phyloP scores from a whole-genome alignment of 2,888 invertebrate genomes.

The Sphecodes monilicornis region DNA sequence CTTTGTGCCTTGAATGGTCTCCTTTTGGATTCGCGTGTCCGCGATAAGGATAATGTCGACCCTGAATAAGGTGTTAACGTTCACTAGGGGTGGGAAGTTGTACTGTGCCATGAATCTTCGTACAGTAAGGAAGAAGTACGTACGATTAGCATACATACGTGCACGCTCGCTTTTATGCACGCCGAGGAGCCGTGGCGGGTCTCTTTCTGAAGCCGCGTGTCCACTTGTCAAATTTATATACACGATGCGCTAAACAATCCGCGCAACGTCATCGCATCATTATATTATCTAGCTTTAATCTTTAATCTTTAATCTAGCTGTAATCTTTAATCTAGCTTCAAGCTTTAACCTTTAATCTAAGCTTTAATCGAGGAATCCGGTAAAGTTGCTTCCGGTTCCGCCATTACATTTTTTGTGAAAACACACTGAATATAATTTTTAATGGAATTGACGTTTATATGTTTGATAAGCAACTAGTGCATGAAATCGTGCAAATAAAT shows the following conservation, averaged over 20 bases:
- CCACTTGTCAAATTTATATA: not conserved
- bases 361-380: too few species aligned
- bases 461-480: not conserved
- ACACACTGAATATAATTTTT: too few species aligned
- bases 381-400: not conserved
- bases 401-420: not conserved
- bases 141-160: constrained; percentile 1
- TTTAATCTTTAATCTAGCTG: too few species aligned
- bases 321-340: too few species aligned
- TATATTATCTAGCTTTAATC: too few species aligned
- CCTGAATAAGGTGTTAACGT: not conserved
- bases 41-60: not conserved
- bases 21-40: not conserved
- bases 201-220: not conserved
- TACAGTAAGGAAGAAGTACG: constrained; percentile 60
- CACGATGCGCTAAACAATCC: not conserved
- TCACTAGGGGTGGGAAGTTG: not conserved
- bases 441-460: too few species aligned
- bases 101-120: constrained; percentile 71
- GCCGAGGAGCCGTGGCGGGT: not conserved
- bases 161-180: not conserved
- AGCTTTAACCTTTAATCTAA: too few species aligned
- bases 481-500: not conserved
- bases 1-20: not conserved
- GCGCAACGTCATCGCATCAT: too few species aligned